Conservation (phyloP, 2,888 invertebrate genomes). For the Molorchus minor region DNA sequence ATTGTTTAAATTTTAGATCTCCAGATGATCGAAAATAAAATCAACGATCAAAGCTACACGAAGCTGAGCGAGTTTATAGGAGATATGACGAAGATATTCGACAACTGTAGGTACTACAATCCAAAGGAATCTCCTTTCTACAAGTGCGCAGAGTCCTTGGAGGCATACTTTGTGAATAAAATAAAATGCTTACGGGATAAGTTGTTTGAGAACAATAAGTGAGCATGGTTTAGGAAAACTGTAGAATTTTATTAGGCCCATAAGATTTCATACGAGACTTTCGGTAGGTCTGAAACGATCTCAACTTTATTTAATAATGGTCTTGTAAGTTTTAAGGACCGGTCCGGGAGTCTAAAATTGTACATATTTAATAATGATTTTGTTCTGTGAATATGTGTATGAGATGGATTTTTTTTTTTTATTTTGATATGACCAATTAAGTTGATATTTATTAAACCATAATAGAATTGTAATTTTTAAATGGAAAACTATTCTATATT, state of each 20-base stretch:
- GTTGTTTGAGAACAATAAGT: slow-evolving; percentile 70
- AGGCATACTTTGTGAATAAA: slow-evolving; percentile 95
- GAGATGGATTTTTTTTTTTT: slow-evolving; percentile 41
- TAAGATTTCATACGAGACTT: slow-evolving; percentile 41
- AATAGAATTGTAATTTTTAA: slow-evolving; percentile 33
- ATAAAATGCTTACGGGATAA: slow-evolving; percentile 88
- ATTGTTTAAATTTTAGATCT: slow-evolving; percentile 87
- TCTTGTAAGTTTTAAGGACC: slow-evolving; percentile 37
- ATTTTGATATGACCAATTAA: slow-evolving; percentile 39
- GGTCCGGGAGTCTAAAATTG: slow-evolving; percentile 39
- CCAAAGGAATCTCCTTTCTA: slow-evolving; percentile 95
- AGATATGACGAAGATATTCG: slow-evolving; percentile 98
- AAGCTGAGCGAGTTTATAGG: slow-evolving; percentile 94
- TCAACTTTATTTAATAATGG: slow-evolving; percentile 46
- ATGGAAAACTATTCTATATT: slow-evolving; percentile 21
- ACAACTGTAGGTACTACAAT: slow-evolving; percentile 98
- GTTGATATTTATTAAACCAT: slow-evolving; percentile 42
- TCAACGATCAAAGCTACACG: slow-evolving; percentile 83
- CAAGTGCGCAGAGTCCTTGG: slow-evolving; percentile 94
- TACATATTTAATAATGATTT: slow-evolving; percentile 28
- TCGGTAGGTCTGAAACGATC: slow-evolving; percentile 51
- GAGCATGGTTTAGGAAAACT: slow-evolving; percentile 30
- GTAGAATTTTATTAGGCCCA: slow-evolving; percentile 23
- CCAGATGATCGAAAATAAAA: slow-evolving; percentile 88
- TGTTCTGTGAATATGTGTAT: slow-evolving; percentile 44